Evolutionary conservation across 2,113 vertebrate genomes (phyloP).

Genomic region (Malurus cyaneus): DNA sequence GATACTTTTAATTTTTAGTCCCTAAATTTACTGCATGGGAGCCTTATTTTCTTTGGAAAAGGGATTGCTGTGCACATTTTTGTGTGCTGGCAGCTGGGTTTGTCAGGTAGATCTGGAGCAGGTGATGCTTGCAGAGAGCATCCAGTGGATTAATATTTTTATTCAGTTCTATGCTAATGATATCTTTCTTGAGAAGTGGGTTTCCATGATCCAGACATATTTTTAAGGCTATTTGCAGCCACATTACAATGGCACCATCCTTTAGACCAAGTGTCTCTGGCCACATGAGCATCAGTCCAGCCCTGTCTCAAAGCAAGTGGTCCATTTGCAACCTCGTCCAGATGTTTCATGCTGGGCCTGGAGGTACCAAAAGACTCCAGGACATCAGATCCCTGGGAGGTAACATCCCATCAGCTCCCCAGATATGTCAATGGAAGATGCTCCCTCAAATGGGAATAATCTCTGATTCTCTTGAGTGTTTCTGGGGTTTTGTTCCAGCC

Average conservation of each 20-base stretch:
- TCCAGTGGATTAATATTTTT: neutral
- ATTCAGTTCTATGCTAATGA: neutral
- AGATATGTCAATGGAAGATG: neutral
- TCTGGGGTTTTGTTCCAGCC: neutral
- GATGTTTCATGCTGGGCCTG: neutral
- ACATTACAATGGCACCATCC: fast-evolving
- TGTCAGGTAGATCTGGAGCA: neutral
- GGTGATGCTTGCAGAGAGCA: neutral
- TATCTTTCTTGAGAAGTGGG: neutral
- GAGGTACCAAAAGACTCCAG: neutral
- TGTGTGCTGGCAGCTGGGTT: neutral
- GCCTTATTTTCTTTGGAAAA: neutral
- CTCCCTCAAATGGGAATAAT: neutral
- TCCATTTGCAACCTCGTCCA: neutral
- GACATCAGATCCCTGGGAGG: neutral
- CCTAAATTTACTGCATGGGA: neutral
- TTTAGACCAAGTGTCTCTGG: neutral
- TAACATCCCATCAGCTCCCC: neutral
- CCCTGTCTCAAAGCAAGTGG: neutral
- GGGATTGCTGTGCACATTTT: neutral
- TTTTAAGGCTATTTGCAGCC: neutral
- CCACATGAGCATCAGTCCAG: neutral
- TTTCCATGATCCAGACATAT: neutral
- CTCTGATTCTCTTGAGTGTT: neutral
- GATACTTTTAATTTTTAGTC: neutral